Evolutionary conservation across 2,888 invertebrate genomes (phyloP).

Genomic region (Adelognathus sp.): DNA sequence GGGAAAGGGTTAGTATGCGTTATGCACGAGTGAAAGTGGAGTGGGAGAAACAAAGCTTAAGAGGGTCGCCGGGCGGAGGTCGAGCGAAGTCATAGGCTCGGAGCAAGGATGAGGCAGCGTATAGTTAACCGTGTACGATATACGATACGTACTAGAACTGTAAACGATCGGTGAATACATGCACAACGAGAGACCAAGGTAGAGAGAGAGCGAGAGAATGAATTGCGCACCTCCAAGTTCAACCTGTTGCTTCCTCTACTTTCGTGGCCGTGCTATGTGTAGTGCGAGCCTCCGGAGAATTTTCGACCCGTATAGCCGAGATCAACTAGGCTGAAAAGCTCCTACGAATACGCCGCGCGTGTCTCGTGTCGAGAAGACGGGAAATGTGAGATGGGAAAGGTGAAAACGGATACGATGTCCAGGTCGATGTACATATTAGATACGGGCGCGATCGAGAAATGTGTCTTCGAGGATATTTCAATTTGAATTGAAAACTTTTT

Average conservation of each 20-base stretch:
- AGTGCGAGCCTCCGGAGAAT: slow-evolving; percentile 44
- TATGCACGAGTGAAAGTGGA: slow-evolving; percentile 9
- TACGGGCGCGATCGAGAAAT: not conserved
- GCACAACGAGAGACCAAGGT: slow-evolving; percentile 2
- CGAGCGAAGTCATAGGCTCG: not conserved
- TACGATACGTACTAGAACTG: slow-evolving; percentile 15
- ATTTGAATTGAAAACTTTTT: not conserved
- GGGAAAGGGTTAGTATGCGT: not conserved
- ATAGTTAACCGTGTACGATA: slow-evolving; percentile 7
- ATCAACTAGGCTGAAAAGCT: slow-evolving; percentile 5
- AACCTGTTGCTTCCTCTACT: slow-evolving; percentile 62
- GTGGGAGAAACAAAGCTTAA: not conserved
- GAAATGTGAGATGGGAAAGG: not conserved
- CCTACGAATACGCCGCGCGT: not conserved
- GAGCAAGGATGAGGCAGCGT: not conserved
- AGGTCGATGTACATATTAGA: slow-evolving; percentile 9
- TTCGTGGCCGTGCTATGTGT: slow-evolving; percentile 46
- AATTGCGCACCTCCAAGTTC: slow-evolving; percentile 40
- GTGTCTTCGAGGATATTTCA: not conserved
- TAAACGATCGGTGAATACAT: slow-evolving; percentile 39
- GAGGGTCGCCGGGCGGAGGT: not conserved
- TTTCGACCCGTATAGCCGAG: slow-evolving; percentile 29
- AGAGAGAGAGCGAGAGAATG: slow-evolving; percentile 27
- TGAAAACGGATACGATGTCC: not conserved
- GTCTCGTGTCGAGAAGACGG: slow-evolving; percentile 24